Base-by-base conservation (phyloP, 2,888 invertebrate genomes). In the Hydriomena furcata region DNA sequence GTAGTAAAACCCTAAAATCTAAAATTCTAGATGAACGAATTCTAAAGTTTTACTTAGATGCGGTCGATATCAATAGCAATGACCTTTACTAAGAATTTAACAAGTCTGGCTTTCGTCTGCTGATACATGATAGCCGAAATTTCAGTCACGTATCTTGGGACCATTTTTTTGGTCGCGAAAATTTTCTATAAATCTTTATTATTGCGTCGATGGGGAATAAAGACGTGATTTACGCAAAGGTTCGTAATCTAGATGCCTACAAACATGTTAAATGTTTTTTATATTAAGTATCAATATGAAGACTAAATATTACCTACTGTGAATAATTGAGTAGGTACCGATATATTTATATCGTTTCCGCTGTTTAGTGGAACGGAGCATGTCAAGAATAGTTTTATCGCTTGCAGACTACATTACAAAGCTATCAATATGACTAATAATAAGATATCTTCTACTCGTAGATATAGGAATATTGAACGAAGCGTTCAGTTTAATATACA, bases 11-110 rank as follows among this genome's bases (percentile, higher is more conserved):
- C 12, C 8, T 28, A 23, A 7, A 7, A 28, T 17, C 12, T 31
- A 21, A 31, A 20, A 40, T 7, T 24, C 30, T 28, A 32, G 23
- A 34, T 38, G 10, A 25, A n/a, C 24, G 36, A 43, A 38, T 48
- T 51, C 36, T n/a, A n/a, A 41, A 20, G 46, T 45, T 21, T 48
- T 28, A 20, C 32, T 36, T 42, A 58, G 58, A 36, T 53, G 47
- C 51, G 65, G 58, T 71, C 67, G 61, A 70, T 67, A 63, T 49
- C 51, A 60, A 51, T 53, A 61, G 52, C 70, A 66, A 60, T 63
- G 69, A 69, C 63, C 73, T 68, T 64, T 47, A 52, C 46, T 63
- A 61, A 62, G 53, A 63, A 61, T 62, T 60, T 71, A 58, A 59
- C 58, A 56, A 65, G 63, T 63, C 65, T 65, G 60, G 50, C 25